phyloP scores from a whole-genome alignment of 1,140 invertebrate species.

The Solen grandis region DNA sequence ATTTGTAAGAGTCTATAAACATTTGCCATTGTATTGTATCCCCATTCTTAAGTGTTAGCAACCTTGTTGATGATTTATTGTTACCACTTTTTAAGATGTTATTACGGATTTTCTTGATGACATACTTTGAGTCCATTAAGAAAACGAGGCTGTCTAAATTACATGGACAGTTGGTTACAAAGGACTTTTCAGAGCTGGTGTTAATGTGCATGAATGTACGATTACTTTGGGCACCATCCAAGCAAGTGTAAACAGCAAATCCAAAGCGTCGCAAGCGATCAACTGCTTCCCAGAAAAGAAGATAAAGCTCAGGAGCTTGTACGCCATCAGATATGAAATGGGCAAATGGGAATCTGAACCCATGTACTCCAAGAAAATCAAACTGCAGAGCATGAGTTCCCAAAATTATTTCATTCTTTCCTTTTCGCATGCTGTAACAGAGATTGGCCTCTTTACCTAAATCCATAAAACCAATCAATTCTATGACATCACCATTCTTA shows the following conservation, averaged over 20 bases:
- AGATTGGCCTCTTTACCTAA: constrained; percentile 19
- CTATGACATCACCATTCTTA: constrained; percentile 21
- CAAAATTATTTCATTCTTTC: constrained; percentile 25
- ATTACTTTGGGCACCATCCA: constrained; percentile 57
- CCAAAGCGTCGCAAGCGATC: constrained; percentile 12
- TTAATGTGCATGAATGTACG: constrained; percentile 41
- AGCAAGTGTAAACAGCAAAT: constrained; percentile 43
- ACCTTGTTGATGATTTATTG: not conserved
- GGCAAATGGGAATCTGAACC: constrained; percentile 27
- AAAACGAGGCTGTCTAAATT: not conserved
- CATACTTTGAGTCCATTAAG: constrained; percentile 17
- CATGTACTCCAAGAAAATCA: not conserved
- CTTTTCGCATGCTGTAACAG: constrained; percentile 15
- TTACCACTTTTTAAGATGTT: constrained; percentile 36
- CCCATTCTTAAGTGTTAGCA: not conserved
- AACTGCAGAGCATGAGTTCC: constrained; percentile 31
- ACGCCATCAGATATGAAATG: constrained; percentile 15
- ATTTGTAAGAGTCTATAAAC: not conserved
- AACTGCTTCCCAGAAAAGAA: constrained; percentile 22
- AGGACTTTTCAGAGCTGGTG: not conserved
- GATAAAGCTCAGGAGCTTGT: constrained; percentile 4
- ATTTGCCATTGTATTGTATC: constrained; percentile 5
- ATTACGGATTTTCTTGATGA: constrained; percentile 28
- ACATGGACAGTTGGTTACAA: constrained; percentile 22
- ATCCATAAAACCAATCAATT: constrained; percentile 34